These are phyloP conservation scores for Torymus aiolomorphi DNA, from an alignment of 2,888 invertebrate species.

Conservation along the genomic window DNA sequence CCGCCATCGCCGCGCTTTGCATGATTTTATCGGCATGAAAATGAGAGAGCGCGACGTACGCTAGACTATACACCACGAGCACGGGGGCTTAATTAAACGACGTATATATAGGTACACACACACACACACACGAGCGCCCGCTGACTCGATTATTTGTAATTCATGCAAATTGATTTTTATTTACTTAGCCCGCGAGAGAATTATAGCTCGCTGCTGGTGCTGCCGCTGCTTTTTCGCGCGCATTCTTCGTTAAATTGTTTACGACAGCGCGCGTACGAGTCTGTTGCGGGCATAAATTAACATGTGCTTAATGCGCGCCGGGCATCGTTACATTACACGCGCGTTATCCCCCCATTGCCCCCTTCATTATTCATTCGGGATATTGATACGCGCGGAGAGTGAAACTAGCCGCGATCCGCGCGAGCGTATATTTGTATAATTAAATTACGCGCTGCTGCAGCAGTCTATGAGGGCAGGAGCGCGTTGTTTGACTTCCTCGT, in stretches of 20 bases:
- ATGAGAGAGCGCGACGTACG: neutral
- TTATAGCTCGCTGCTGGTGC: conserved; percentile 3
- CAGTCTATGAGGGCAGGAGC: neutral
- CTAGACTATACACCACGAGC: neutral
- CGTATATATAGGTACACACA: neutral
- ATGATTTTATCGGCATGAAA: conserved; percentile 31
- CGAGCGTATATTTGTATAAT: conserved; percentile 19
- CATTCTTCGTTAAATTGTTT: conserved; percentile 39
- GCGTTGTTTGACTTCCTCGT: no score
- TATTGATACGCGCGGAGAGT: conserved; percentile 39
- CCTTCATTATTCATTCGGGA: conserved; percentile 42
- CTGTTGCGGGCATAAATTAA: conserved; percentile 37
- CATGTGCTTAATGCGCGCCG: conserved; percentile 37
- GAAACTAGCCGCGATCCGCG: conserved; percentile 14
- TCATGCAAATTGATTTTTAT: conserved; percentile 42
- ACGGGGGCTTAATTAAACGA: conserved; percentile 28
- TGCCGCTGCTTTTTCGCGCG: neutral
- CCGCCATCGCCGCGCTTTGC: neutral
- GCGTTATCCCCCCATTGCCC: no score
- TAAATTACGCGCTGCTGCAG: conserved; percentile 27
- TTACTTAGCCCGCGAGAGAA: neutral
- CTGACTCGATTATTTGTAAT: conserved; percentile 8
- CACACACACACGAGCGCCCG: neutral
- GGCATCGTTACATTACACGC: conserved; percentile 1
- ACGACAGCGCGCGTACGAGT: neutral